Evolutionary conservation across 2,113 vertebrate genomes (phyloP), one percentile per base, ranked within the genome.

Genomic region (Lipophrys pholis): DNA sequence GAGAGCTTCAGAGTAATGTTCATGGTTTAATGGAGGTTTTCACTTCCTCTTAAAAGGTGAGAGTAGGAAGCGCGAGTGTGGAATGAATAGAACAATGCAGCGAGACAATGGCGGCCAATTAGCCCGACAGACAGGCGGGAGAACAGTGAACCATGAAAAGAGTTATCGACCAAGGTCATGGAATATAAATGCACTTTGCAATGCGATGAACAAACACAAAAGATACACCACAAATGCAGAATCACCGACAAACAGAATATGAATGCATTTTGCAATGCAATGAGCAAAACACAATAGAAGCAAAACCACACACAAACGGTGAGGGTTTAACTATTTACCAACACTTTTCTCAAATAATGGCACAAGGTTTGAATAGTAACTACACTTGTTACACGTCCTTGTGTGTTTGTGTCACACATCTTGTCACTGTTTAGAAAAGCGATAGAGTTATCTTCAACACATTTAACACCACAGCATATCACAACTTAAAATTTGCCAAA

Each of bases 81-180:
- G 74, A 60, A 12, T 63, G 49, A 74, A 70, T 7, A 35, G 61
- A 86, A 85, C 82, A 70, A 55, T 30, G 60, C 55, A 73, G 7
- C 55, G 7, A 58, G 51, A 82, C 65, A 80, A 73, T 16, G 11
- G 69, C 8, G 55, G 55, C 62, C 69, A 88, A 82, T 78, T 78
- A 81, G 58, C 43, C 76, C 53, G 76, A 77, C 53, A 68, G 69
- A 83, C 71, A 43, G 52, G 52, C 30, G 15, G 35, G 0, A 50
- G 74, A 75, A 73, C 75, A 69, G 48, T 69, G 70, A 70, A 69
- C 64, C 67, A 52, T 80, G 61, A 78, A 66, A 77, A 15, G 50
- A 60, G 59, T 56, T 30, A 64, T 11, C 71, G 69, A 74, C 39
- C 56, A 73, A 68, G 60, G 65, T 70, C 80, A 76, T 51, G 36